Evolutionary conservation across 2,797 vertebrate genomes (phyloP).

Genomic region (Tenualosa ilisha): DNA sequence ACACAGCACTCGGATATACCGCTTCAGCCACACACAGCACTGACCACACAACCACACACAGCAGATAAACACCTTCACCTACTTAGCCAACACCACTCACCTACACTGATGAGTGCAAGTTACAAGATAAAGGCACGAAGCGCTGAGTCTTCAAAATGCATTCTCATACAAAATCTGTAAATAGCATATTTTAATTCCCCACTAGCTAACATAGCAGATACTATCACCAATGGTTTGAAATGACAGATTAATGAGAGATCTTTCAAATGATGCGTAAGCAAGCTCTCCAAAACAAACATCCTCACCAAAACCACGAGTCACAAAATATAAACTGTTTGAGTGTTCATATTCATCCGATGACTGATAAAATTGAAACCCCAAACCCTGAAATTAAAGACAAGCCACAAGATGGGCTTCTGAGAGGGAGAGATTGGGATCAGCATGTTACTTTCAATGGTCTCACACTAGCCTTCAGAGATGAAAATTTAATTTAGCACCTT

Average conservation of each 20-base stretch:
- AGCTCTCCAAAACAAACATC: conserved; percentile 16
- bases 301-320: conserved; percentile 36
- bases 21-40: conserved; percentile 32
- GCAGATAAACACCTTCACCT: background rate
- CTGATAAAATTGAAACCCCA: conserved; percentile 70
- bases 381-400: conserved; percentile 76
- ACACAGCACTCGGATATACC: conserved; percentile 37
- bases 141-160: background rate
- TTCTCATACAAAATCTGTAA: background rate
- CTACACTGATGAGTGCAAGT: background rate
- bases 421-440: conserved; percentile 68
- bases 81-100: background rate
- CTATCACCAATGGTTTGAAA: background rate
- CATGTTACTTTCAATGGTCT: conserved; percentile 72
- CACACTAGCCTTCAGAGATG: conserved; percentile 71
- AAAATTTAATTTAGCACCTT: conserved; percentile 78
- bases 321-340: conserved; percentile 53
- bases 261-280: background rate
- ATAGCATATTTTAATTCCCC: conserved; percentile 10
- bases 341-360: conserved; percentile 60
- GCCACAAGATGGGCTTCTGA: conserved; percentile 61
- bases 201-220: background rate
- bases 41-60: conserved; percentile 3
- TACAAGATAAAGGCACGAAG: background rate
- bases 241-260: conserved; percentile 22